These are phyloP conservation scores for Epizoanthus scotinus DNA, from an alignment of 92 coral and sea anemone genomes.

Conservation along the genomic window DNA sequence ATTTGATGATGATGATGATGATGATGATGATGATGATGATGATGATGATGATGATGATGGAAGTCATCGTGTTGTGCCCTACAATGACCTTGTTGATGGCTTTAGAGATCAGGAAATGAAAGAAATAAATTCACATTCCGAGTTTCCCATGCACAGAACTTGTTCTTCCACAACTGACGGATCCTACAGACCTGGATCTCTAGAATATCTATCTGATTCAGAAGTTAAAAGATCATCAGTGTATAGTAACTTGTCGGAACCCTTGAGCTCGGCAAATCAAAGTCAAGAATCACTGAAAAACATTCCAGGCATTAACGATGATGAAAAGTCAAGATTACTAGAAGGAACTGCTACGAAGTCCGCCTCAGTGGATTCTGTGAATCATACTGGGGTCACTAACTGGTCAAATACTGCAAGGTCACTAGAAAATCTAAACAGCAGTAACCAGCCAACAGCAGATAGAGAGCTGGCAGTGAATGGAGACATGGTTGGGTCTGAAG, in stretches of 20 bases:
- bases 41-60: conserved; percentile 7
- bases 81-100: conserved; percentile 35
- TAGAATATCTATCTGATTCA: conserved; percentile 36
- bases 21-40: not conserved
- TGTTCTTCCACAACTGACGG: conserved; percentile 44
- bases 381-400: conserved; percentile 6
- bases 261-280: conserved; percentile 34
- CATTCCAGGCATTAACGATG: not conserved
- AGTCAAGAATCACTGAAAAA: conserved; percentile 35
- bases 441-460: not conserved
- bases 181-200: conserved; percentile 33
- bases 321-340: conserved; percentile 13
- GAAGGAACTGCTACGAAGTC: conserved; percentile 3
- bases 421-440: not conserved
- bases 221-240: conserved; percentile 30
- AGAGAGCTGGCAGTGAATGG: conserved; percentile 11
- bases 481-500: conserved; percentile 5
- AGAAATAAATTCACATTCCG: conserved; percentile 16
- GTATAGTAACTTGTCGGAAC: conserved; percentile 35
- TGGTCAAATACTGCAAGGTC: conserved; percentile 1
- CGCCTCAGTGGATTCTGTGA: conserved; percentile 12
- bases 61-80: not conserved
- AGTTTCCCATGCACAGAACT: conserved; percentile 34
- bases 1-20: conserved; percentile 50
- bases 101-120: conserved; percentile 8